Evolutionary conservation across 2,888 invertebrate genomes (phyloP).

Genomic region (Tanytarsus gracilentus): DNA sequence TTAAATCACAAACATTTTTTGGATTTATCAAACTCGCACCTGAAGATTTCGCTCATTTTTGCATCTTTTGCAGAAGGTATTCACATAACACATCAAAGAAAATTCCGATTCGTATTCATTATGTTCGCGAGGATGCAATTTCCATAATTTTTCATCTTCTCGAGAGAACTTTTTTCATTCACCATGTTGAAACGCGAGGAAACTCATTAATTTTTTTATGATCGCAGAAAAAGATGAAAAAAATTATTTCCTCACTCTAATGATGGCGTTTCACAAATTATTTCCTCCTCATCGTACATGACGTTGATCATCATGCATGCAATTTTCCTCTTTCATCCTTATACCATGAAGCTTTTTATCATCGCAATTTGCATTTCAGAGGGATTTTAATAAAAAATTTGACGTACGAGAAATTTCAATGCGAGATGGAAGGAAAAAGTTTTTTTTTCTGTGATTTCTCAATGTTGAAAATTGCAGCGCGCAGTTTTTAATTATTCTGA

Average conservation of each 20-base stretch:
- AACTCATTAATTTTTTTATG: conserved; percentile 28
- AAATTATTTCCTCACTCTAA: conserved; percentile 11
- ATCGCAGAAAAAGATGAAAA: conserved; percentile 21
- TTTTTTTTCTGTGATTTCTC: conserved; percentile 1
- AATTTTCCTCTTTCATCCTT: conserved; percentile 11
- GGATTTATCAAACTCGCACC: no score
- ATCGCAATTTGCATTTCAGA: conserved; percentile 7
- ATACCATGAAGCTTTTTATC: neutral
- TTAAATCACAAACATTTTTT: no score
- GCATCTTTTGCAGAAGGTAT: no score
- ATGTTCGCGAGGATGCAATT: no score
- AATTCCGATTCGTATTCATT: no score
- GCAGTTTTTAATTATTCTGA: conserved; percentile 4
- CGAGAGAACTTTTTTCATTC: no score
- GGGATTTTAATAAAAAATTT: neutral
- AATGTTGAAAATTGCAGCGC: conserved; percentile 16
- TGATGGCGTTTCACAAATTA: conserved; percentile 18
- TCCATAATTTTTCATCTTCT: no score
- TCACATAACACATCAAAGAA: no score
- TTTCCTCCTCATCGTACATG: neutral
- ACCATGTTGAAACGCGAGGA: no score
- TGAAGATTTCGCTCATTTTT: no score
- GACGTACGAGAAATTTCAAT: conserved; percentile 6
- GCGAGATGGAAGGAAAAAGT: neutral
- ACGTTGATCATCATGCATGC: conserved; percentile 15